Percentiles rank a stretch among this genome's conserved stretches.
Conservation (phyloP, 2,888 invertebrate species). For the Lordiphosa fenestrarum region DNA sequence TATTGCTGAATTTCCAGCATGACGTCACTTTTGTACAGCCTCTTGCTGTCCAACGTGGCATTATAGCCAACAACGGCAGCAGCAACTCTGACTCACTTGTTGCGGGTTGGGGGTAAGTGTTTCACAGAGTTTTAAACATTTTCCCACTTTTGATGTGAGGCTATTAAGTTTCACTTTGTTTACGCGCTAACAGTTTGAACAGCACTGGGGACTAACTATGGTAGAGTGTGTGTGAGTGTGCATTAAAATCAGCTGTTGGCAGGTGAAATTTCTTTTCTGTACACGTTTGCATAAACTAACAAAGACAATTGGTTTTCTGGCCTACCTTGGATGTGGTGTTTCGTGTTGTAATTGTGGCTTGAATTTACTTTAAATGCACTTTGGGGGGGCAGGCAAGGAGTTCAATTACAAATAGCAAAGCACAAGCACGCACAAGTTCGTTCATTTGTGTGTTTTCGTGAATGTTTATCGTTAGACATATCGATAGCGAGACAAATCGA, state of each 20-base stretch:
- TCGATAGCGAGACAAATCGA: too few relatives aligned
- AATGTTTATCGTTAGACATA: too few relatives aligned
- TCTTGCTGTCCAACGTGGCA: constrained; percentile 56
- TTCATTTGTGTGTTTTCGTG: too few relatives aligned
- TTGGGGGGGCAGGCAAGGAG: constrained; percentile 48
- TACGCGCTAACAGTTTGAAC: constrained; percentile 66
- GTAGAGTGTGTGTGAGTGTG: not conserved
- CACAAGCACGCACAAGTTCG: constrained; percentile 29
- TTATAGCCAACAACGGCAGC: constrained; percentile 5
- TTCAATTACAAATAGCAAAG: constrained; percentile 18
- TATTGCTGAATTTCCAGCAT: constrained; percentile 35
- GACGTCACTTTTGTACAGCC: constrained; percentile 73
- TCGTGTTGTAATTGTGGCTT: constrained; percentile 8
- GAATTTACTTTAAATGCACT: constrained; percentile 64
- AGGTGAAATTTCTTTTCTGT: constrained; percentile 60
- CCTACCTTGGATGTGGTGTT: constrained; percentile 39
- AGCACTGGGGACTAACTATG: constrained; percentile 31
- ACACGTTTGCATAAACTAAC: constrained; percentile 42
- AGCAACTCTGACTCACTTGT: constrained; percentile 61
- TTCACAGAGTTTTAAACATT: constrained; percentile 25
- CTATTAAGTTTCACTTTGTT: constrained; percentile 63
- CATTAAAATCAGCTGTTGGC: constrained; percentile 56
- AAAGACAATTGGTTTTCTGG: not conserved
- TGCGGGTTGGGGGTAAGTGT: constrained; percentile 71
- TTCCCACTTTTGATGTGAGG: constrained; percentile 5